phyloP scores from a whole-genome alignment of 2,113 vertebrate genomes.

The Carlito syrichta region DNA sequence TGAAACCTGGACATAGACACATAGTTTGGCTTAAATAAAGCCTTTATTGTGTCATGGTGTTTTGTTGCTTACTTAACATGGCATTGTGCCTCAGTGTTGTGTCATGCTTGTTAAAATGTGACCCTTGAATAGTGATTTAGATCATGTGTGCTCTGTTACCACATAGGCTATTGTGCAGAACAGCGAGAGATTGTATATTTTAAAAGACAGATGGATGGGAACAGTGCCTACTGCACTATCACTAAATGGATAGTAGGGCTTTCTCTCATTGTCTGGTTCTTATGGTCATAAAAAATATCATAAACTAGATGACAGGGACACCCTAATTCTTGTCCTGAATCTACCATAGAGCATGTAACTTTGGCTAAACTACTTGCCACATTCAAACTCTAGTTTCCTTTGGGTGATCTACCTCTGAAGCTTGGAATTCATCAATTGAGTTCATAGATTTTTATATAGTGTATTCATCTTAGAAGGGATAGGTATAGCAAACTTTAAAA shows the following conservation, averaged over 20 bases:
- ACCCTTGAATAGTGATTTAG: constrained; percentile 24
- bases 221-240: background rate
- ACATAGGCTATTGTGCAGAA: constrained; percentile 21
- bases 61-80: constrained; percentile 26
- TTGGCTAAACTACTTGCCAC: background rate
- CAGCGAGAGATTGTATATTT: constrained; percentile 45
- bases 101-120: constrained; percentile 35
- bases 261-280: background rate
- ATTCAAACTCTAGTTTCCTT: background rate
- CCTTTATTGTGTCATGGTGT: background rate
- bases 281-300: background rate
- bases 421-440: background rate
- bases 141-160: background rate
- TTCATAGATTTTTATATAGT: background rate
- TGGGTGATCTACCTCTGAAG: background rate
- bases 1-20: background rate
- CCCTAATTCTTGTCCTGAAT: background rate
- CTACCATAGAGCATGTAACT: background rate
- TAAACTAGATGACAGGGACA: background rate
- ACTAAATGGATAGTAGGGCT: background rate
- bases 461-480: background rate
- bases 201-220: background rate
- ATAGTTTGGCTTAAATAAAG: background rate
- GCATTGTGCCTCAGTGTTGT: constrained; percentile 36
- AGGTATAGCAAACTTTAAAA: background rate